phyloP scores from a whole-genome alignment of 2,113 vertebrate species.

The Numenius arquata region DNA sequence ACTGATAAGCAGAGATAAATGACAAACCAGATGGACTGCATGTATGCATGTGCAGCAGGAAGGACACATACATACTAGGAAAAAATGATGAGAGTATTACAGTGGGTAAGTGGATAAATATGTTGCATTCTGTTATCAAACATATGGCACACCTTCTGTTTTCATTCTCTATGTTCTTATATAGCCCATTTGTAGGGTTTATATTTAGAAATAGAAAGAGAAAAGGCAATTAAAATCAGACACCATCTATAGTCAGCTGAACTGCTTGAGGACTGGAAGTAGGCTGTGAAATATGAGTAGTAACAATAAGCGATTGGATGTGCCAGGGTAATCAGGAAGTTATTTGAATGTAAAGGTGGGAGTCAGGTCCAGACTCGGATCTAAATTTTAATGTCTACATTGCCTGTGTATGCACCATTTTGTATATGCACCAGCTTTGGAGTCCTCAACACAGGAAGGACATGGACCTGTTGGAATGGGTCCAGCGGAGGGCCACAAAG shows the following conservation, averaged over 20 bases:
- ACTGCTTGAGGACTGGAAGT: background rate
- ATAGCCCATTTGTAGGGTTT: background rate
- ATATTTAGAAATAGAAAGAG: background rate
- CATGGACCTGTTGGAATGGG: no score
- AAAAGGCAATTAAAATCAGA: background rate
- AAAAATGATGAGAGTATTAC: background rate
- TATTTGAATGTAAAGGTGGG: background rate
- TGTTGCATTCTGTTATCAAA: background rate
- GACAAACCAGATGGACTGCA: background rate
- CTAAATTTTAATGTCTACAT: background rate
- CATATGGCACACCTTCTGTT: background rate
- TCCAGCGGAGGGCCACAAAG: no score
- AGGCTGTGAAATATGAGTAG: background rate
- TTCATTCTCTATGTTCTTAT: background rate
- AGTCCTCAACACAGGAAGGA: no score
- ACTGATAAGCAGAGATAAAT: background rate
- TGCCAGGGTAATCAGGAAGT: background rate
- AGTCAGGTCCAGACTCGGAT: background rate
- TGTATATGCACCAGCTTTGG: no score
- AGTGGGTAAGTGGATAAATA: background rate
- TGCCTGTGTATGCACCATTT: background rate
- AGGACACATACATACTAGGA: background rate
- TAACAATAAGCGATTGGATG: background rate
- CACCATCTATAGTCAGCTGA: background rate
- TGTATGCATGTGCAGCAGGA: background rate